Conservation (phyloP, 2,113 vertebrate species). For the Cyanistes caeruleus region DNA sequence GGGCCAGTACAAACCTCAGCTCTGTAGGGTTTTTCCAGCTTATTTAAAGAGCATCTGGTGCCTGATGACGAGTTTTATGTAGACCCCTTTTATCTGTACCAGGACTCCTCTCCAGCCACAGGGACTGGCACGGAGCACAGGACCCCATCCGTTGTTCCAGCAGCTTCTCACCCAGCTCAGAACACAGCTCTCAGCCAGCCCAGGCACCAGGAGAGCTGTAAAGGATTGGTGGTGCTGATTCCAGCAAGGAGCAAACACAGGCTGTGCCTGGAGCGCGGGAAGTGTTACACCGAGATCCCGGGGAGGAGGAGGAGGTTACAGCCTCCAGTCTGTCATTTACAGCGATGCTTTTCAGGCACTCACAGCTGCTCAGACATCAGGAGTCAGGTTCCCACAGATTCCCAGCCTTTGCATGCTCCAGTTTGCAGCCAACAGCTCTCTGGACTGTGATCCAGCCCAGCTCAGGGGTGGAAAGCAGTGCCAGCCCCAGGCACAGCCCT, state of each 20-base stretch:
- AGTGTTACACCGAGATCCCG: not conserved
- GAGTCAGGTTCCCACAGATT: not conserved
- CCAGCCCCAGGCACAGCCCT: not conserved
- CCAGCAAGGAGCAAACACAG: not conserved
- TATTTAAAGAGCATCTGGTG: conserved; percentile 38
- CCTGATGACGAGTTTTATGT: not conserved
- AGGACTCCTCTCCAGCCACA: not conserved
- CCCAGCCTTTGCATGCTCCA: not conserved
- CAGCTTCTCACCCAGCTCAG: not conserved
- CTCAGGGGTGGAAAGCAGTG: not conserved
- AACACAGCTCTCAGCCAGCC: not conserved
- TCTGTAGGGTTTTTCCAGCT: not conserved
- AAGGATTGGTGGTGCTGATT: rapidly evolving
- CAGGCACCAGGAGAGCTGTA: not conserved
- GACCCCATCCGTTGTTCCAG: not conserved
- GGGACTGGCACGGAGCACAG: not conserved
- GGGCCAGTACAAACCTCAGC: not conserved
- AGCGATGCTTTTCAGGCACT: not conserved
- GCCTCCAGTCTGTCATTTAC: not conserved
- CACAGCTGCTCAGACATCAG: not conserved
- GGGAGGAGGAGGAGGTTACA: not conserved
- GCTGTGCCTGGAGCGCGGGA: not conserved
- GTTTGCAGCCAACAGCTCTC: not conserved
- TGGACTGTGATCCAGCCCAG: not conserved
- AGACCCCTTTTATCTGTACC: not conserved